These are phyloP conservation scores for Semicossyphus pulcher DNA, from an alignment of 2,113 vertebrate genomes.

Conservation along the genomic window DNA sequence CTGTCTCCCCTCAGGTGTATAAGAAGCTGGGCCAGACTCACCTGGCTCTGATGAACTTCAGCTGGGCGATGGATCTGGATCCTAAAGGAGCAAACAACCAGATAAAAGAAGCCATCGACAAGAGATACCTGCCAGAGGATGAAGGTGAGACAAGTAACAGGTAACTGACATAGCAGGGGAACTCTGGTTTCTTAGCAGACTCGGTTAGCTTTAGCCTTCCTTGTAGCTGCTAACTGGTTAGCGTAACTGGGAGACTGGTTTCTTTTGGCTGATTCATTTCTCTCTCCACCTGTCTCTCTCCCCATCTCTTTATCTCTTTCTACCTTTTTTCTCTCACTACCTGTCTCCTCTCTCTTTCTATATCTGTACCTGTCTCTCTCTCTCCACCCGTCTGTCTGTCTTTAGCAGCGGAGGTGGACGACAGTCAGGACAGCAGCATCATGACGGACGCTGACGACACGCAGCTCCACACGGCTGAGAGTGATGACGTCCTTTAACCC, in stretches of 20 bases:
- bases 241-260: too few relatives aligned
- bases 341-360: too few relatives aligned
- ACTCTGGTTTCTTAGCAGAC: too few relatives aligned
- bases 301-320: too few relatives aligned
- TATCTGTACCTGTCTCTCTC: not conserved
- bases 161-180: not conserved
- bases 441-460: conserved; percentile 99
- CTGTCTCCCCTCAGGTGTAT: conserved; percentile 87
- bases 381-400: not conserved
- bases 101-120: conserved; percentile 99
- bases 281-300: too few relatives aligned
- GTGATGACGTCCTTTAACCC: conserved; percentile 92
- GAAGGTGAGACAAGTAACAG: conserved; percentile 60
- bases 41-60: conserved; percentile 99
- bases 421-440: conserved; percentile 92
- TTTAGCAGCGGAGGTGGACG: conserved; percentile 87
- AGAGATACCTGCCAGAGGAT: conserved; percentile 97
- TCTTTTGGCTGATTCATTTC: too few relatives aligned
- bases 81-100: conserved; percentile 99
- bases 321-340: too few relatives aligned
- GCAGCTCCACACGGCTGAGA: conserved; percentile 96
- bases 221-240: not conserved
- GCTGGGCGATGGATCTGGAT: conserved; percentile 99
- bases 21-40: conserved; percentile 99
- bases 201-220: not conserved